Evolutionary conservation across 2,113 vertebrate genomes (phyloP).

Genomic region (Solenodon paradoxus): DNA sequence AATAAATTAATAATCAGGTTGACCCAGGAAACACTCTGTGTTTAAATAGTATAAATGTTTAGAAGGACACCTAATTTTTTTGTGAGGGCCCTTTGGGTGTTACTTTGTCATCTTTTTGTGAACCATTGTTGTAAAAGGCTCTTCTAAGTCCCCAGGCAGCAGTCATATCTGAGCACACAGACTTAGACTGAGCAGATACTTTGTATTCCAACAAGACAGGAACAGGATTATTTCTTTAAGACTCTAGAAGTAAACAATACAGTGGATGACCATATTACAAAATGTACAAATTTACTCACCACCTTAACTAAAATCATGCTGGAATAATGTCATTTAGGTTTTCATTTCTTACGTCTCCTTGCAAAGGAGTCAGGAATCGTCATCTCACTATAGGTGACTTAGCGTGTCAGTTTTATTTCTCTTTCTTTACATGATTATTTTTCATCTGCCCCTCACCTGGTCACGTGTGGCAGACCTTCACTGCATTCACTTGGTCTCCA

Average conservation of each 20-base stretch:
- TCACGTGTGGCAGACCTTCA: neutral
- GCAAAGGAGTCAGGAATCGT: neutral
- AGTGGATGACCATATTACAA: neutral
- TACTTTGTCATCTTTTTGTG: neutral
- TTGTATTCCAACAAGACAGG: neutral
- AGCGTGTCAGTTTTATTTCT: neutral
- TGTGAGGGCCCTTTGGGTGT: neutral
- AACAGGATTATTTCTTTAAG: neutral
- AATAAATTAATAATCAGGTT: neutral
- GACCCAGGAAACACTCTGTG: neutral
- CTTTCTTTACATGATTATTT: neutral
- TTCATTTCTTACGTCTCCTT: neutral
- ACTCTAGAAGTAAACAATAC: neutral
- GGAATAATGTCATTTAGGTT: neutral
- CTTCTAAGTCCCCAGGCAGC: neutral
- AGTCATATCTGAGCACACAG: neutral
- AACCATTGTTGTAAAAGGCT: accelerated
- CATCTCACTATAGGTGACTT: neutral
- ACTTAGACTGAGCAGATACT: neutral
- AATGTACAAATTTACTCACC: neutral
- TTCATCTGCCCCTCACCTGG: neutral
- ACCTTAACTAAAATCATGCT: neutral
- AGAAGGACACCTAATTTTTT: neutral
- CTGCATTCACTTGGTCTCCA: neutral
- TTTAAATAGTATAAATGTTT: neutral